Base-by-base conservation (phyloP, 2,888 invertebrate species). In the Anthophora plumipes region DNA sequence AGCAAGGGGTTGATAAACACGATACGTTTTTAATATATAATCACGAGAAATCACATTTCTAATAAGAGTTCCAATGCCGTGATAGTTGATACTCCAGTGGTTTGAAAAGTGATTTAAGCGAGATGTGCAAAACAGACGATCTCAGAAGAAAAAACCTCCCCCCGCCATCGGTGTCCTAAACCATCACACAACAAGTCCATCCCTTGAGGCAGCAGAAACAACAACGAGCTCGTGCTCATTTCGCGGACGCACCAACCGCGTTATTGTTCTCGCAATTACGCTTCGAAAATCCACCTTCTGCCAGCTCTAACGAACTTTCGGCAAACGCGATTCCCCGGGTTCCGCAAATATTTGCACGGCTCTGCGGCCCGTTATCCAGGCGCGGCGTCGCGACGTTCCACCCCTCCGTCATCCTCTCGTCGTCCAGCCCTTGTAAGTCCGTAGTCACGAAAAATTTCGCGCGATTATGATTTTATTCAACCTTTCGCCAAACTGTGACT, bases 231-330 rank as follows among this genome's bases (percentile, higher is more conserved):
- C 46, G 55, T 39, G 83, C 83, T 81, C 81, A 75, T 79, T 84
- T 81, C 80, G 59, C 72, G 78, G 71, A 31, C 60, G 67, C 68
- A 20, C 74, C 75, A 60, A 66, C 77, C 79, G 67, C 81, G 79
- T 81, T 80, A 87, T 83, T 79, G 77, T 80, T 69, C 74, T 80
- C 79, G 80, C 78, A 86, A 86, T 86, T 85, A 87, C 85, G 83
- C 79, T 79, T 77, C 86, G 69, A 85, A 83, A 81, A 85, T 85
- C 71, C 66, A 66, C 74, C 70, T 67, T 74, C 70, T 50, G 59
- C 70, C 55, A 64, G 78, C 70, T 57, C 82, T 85, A 84, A 86
- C 82, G 77, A 86, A 83, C 76, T 77, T 77, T 59, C 73, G 77
- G 67, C 80, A 73, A 81, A 81, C 72, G 82, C 54, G 82, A 81